Evolutionary conservation across 2,797 vertebrate species (phyloP).

Genomic region (Chrosomus eos): DNA sequence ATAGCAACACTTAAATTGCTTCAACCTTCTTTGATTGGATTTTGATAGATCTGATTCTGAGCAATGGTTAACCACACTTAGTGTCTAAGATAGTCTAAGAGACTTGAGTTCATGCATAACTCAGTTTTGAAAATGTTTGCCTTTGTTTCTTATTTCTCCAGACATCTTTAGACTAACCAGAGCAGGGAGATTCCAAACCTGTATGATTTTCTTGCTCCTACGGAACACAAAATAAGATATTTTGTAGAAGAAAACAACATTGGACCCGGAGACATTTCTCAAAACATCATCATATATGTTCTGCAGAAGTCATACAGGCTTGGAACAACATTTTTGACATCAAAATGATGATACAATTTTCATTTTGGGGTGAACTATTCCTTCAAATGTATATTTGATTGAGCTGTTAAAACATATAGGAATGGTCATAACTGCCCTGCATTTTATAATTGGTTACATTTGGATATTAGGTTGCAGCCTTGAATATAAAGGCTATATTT

Average conservation of each 20-base stretch:
- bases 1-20: conserved; percentile 18
- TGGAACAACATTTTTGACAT: background rate
- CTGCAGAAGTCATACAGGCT: background rate
- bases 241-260: background rate
- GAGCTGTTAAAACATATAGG: background rate
- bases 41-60: conserved; percentile 1
- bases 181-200: background rate
- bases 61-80: background rate
- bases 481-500: background rate
- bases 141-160: background rate
- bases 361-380: background rate
- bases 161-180: background rate
- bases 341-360: too few relatives aligned
- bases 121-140: conserved; percentile 11
- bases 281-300: background rate
- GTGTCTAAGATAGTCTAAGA: background rate
- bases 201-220: background rate
- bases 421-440: background rate
- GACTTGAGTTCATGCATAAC: background rate
- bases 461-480: background rate
- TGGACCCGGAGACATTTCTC: background rate
- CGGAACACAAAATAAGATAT: background rate
- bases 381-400: background rate
- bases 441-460: background rate
- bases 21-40: conserved; percentile 17